Evolutionary conservation across 2,888 invertebrate species (phyloP), one percentile per base, ranked within the genome.

Genomic region (Standfussiana lucernea): DNA sequence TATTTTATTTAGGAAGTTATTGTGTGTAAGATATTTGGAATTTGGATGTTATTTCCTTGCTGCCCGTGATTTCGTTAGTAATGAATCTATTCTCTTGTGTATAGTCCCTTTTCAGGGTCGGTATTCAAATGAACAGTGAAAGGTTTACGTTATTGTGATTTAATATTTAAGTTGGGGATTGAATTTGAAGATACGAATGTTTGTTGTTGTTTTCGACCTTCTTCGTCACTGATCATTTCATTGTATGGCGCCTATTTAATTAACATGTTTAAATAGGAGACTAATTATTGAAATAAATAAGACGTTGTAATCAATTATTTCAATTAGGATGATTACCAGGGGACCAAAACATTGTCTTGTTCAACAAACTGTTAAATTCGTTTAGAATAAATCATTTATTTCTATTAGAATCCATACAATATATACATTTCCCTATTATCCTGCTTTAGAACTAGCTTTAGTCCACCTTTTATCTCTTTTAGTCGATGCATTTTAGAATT

Each of bases 1-100:
- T 85, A 84, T 86, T 87, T 86, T 84, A 82, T 87, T 87, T 83
- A 56, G 72, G 62, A 77, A 81, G 71, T 84, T 86, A 82, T 83
- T 87, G 75, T 86, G 72, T 83, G 62, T 67, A 75, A 75, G 70
- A 79, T 74, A 79, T 68, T 81, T 65, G 18, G 18, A 77, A 80
- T 67, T 75, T 74, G n/a, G 35, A 69, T 82, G 79, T 79, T 88
- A 79, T 83, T 86, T 83, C 80, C 74, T 62, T 45, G 56, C 56
- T 61, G 66, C 62, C 47, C 62, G 56, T 50, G 74, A 81, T 77
- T 83, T 73, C 56, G 69, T 79, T 79, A 10, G 61, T 84, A 82
- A 86, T 87, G 59, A 77, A 82, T 84, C 59, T 74, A 80, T 70
- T 86, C 73, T 72, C 71, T 61, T 24, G 75, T 75, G 75, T 59